These are phyloP conservation scores for Drosophila bunnanda DNA, from an alignment of 2,888 invertebrate species.

Conservation along the genomic window DNA sequence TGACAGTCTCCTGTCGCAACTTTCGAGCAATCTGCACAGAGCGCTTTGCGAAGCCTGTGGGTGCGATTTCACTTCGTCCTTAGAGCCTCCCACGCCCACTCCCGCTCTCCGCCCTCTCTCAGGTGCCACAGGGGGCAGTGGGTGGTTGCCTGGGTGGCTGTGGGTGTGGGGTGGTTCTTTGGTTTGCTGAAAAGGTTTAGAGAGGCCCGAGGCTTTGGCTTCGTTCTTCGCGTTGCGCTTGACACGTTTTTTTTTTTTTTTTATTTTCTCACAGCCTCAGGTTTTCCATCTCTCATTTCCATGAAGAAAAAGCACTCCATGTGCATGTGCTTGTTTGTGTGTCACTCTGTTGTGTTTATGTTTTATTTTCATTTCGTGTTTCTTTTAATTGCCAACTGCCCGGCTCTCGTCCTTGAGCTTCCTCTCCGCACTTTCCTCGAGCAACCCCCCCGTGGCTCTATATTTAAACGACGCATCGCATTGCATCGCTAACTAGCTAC, in stretches of 20 bases:
- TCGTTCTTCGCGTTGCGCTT: conserved; percentile 43
- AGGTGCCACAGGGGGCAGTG: conserved; percentile 12
- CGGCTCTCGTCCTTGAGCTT: conserved; percentile 44
- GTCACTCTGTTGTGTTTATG: conserved; percentile 42
- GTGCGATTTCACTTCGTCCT: neutral
- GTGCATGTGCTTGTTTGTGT: conserved; percentile 22
- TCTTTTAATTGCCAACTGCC: conserved; percentile 52
- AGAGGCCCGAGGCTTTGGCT: conserved; percentile 36
- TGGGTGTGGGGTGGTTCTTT: neutral
- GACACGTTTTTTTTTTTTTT: conserved; percentile 44
- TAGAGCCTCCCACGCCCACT: neutral
- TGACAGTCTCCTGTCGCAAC: conserved; percentile 30
- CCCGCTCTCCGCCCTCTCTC: neutral
- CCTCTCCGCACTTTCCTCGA: neutral
- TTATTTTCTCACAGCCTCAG: conserved; percentile 30
- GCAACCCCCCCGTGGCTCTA: neutral
- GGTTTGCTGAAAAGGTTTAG: conserved; percentile 10
- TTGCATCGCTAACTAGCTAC: conserved; percentile 28
- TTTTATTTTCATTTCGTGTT: conserved; percentile 51
- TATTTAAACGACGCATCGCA: conserved; percentile 17
- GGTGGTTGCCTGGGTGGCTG: conserved; percentile 9
- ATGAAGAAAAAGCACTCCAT: conserved; percentile 18
- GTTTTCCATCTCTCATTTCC: conserved; percentile 16
- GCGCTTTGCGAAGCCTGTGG: conserved; percentile 1
- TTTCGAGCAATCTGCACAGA: conserved; percentile 20